A percentile compares a stretch with the other conserved stretches of the same genome.
Evolutionary conservation across 2,888 invertebrate species (phyloP).

Genomic region (Rhagium mordax): DNA sequence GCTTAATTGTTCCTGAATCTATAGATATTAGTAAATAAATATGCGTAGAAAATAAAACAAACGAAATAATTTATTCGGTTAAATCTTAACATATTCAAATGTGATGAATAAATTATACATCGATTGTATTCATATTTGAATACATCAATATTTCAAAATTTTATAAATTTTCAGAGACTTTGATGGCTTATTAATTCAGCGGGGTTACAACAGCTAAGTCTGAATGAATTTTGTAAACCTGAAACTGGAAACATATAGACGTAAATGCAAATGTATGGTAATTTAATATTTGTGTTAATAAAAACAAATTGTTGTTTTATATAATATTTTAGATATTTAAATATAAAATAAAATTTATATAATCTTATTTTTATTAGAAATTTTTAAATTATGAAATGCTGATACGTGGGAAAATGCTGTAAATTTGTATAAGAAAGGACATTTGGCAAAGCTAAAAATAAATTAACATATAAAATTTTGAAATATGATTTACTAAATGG

Average conservation of each 20-base stretch:
- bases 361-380: background rate
- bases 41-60: too few species aligned
- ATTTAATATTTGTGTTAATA: constrained; percentile 1
- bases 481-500: background rate
- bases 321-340: background rate
- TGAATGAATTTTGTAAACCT: constrained; percentile 6
- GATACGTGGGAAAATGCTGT: background rate
- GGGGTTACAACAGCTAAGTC: background rate
- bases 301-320: constrained; percentile 1
- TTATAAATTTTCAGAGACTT: background rate
- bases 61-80: background rate
- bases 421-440: background rate
- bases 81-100: background rate
- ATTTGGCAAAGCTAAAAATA: background rate
- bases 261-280: constrained; percentile 21
- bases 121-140: constrained; percentile 1
- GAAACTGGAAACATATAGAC: constrained; percentile 7
- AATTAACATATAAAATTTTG: background rate
- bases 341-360: background rate
- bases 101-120: background rate
- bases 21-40: too few species aligned
- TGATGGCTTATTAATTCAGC: constrained; percentile 1
- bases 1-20: too few species aligned
- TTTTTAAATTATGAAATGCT: constrained; percentile 4
- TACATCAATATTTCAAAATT: constrained; percentile 3